Conservation (phyloP, 2,797 vertebrate species). For the Acomys russatus region DNA sequence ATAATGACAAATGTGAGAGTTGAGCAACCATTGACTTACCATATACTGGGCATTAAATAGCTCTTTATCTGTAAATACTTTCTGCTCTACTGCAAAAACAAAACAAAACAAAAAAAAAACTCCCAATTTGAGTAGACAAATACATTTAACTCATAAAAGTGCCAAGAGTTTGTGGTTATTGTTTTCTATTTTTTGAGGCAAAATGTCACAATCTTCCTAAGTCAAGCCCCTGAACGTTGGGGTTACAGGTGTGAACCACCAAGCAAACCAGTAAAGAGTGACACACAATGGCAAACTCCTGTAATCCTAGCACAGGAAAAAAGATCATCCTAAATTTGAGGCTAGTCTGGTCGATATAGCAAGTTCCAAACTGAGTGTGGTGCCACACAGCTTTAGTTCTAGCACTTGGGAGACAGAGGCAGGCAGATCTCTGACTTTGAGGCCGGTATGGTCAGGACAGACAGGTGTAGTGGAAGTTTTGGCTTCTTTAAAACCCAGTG, state of each 20-base stretch:
- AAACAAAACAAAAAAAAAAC: not conserved
- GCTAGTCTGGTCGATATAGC: not conserved
- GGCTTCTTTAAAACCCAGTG: too few relatives aligned
- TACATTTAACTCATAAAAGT: conserved; percentile 34
- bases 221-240: not conserved
- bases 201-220: not conserved
- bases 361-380: not conserved
- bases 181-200: not conserved
- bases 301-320: not conserved
- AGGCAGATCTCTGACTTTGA: not conserved
- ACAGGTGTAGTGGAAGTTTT: too few relatives aligned
- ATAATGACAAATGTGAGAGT: not conserved
- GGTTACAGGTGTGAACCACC: not conserved
- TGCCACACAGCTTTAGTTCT: not conserved
- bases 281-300: not conserved
- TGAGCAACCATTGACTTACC: not conserved
- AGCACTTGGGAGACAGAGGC: not conserved
- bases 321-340: not conserved
- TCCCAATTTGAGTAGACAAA: conserved; percentile 32
- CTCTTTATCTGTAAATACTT: not conserved
- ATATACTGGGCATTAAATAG: not conserved
- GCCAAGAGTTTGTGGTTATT: not conserved
- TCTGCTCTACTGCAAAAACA: not conserved
- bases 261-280: not conserved
- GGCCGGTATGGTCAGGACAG: not conserved